phyloP scores from a whole-genome alignment of 2,797 vertebrate species.

The Lacerta viridis region DNA sequence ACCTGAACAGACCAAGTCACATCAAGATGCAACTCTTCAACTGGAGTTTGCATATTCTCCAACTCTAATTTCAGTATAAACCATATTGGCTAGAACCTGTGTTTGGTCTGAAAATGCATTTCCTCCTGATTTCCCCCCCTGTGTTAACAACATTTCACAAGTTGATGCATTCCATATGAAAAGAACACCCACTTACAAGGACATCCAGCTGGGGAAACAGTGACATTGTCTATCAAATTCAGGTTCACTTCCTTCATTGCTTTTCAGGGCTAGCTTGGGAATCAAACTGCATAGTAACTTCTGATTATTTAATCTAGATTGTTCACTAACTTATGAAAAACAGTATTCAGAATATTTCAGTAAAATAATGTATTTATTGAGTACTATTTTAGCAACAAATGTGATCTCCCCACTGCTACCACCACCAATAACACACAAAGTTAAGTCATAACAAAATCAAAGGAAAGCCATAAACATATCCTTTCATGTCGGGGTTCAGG shows the following conservation, averaged over 20 bases:
- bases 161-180: background rate
- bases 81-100: background rate
- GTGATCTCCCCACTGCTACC: background rate
- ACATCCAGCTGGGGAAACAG: background rate
- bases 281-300: constrained; percentile 7
- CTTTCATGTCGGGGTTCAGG: background rate
- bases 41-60: background rate
- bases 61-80: background rate
- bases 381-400: background rate
- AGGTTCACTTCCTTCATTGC: background rate
- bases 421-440: background rate
- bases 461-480: background rate
- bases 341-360: background rate
- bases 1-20: background rate
- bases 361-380: background rate
- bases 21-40: background rate
- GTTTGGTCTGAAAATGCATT: background rate
- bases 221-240: background rate
- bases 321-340: background rate
- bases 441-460: constrained; percentile 15
- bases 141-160: background rate
- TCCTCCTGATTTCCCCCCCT: background rate
- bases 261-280: background rate
- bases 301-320: background rate
- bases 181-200: background rate